Conservation (phyloP, 2,113 vertebrate genomes). For the Coptodon rendalli region DNA sequence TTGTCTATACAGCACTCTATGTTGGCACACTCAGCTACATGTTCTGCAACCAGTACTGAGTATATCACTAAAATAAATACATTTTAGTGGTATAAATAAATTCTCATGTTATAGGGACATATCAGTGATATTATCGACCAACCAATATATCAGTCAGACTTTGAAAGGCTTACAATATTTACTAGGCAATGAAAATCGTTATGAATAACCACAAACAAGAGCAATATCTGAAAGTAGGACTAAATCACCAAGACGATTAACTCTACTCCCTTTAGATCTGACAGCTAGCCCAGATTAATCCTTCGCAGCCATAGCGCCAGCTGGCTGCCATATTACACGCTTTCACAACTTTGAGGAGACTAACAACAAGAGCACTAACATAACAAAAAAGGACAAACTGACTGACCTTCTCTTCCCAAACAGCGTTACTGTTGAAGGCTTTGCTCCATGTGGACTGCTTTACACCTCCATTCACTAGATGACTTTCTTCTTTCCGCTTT, state of each 20-base stretch:
- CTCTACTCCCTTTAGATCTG: not conserved
- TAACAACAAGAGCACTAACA: not conserved
- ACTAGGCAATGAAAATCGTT: not conserved
- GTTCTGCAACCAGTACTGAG: not conserved
- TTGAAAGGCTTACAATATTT: not conserved
- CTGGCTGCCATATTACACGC: not conserved
- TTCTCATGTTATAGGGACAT: not conserved
- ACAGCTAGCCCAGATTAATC: conserved; percentile 17
- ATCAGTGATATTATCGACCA: not conserved
- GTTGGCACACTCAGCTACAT: not conserved
- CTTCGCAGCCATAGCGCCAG: conserved; percentile 4
- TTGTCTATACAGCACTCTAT: not conserved
- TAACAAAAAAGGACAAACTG: not conserved
- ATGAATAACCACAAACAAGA: not conserved
- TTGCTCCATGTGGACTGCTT: conserved; percentile 77
- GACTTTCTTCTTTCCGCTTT: conserved; percentile 75
- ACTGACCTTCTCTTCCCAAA: conserved; percentile 78
- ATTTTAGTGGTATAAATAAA: not conserved
- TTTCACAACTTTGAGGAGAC: not conserved
- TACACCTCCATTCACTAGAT: conserved; percentile 70
- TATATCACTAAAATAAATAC: not conserved
- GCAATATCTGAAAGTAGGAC: not conserved
- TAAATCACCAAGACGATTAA: not conserved
- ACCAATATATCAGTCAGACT: not conserved
- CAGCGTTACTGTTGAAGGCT: conserved; percentile 68